phyloP scores from a whole-genome alignment of 2,888 invertebrate species.

The Orthonevra nobilis region DNA sequence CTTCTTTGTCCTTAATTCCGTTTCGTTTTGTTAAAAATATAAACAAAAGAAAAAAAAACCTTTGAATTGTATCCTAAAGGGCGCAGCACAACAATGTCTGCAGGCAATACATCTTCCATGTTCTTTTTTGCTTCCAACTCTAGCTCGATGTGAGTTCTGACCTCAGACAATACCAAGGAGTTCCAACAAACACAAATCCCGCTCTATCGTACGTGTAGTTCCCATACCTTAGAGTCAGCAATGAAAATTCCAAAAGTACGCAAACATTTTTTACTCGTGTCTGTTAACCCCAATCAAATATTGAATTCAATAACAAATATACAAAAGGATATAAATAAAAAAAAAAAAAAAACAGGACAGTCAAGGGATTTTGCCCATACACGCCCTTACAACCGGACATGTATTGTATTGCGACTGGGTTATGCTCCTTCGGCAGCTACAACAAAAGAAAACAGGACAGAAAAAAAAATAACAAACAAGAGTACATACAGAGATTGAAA shows the following conservation, averaged over 20 bases:
- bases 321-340: slow-evolving; percentile 17
- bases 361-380: slow-evolving; percentile 23
- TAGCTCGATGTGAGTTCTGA: slow-evolving; percentile 18
- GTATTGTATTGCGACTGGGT: slow-evolving; percentile 24
- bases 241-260: slow-evolving; percentile 51
- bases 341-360: slow-evolving; percentile 16
- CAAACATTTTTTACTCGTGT: slow-evolving; percentile 30
- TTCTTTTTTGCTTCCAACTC: neutral
- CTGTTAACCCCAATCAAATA: slow-evolving; percentile 64
- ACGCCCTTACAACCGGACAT: too few species aligned
- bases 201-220: neutral
- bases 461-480: too few species aligned
- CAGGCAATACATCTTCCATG: slow-evolving; percentile 12
- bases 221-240: slow-evolving; percentile 42
- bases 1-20: too few species aligned
- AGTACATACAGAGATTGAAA: too few species aligned
- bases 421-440: slow-evolving; percentile 40
- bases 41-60: too few species aligned
- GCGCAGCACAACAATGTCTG: too few species aligned
- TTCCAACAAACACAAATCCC: slow-evolving; percentile 3
- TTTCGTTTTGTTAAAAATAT: too few species aligned
- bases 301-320: slow-evolving; percentile 51
- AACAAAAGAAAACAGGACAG: slow-evolving; percentile 27
- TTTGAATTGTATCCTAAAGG: too few species aligned
- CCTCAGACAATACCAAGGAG: slow-evolving; percentile 25